Conservation (phyloP, 2,113 vertebrate species). For the Tupaia tana region DNA sequence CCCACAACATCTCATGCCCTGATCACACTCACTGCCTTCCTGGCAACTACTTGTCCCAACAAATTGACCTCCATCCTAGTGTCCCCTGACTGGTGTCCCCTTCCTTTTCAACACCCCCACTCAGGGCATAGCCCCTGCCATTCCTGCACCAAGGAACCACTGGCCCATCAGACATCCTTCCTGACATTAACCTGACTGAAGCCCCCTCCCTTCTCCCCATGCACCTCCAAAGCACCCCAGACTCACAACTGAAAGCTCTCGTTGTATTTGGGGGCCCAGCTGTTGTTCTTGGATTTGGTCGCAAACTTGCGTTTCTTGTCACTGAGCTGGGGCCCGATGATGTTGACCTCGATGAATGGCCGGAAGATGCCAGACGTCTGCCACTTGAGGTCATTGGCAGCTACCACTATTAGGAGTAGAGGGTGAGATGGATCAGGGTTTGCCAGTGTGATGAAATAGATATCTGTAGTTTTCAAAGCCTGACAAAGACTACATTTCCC, state of each 20-base stretch:
- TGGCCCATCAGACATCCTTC: background rate
- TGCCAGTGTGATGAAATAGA: background rate
- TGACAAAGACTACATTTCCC: constrained; percentile 32
- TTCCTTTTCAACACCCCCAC: background rate
- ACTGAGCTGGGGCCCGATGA: constrained; percentile 97
- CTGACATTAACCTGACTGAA: background rate
- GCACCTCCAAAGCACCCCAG: background rate
- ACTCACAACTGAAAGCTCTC: constrained; percentile 99
- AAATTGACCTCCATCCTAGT: background rate
- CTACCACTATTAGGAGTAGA: constrained; percentile 90
- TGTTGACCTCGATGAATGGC: constrained; percentile 97
- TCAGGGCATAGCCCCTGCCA: background rate
- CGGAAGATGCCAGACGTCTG: constrained; percentile 98
- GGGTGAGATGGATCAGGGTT: background rate
- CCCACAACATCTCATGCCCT: background rate
- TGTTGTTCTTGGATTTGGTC: constrained; percentile 99
- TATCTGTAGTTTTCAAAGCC: background rate
- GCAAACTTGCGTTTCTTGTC: constrained; percentile 99
- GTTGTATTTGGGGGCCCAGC: constrained; percentile 99
- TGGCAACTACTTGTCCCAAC: background rate
- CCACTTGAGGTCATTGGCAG: constrained; percentile 98
- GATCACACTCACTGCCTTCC: background rate
- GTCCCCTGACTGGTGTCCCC: background rate
- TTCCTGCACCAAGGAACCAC: background rate
- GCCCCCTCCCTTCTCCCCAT: no score